Percentiles rank a stretch among this genome's conserved stretches.
Conservation (phyloP, 2,113 vertebrate species). For the Gymnogyps californianus region DNA sequence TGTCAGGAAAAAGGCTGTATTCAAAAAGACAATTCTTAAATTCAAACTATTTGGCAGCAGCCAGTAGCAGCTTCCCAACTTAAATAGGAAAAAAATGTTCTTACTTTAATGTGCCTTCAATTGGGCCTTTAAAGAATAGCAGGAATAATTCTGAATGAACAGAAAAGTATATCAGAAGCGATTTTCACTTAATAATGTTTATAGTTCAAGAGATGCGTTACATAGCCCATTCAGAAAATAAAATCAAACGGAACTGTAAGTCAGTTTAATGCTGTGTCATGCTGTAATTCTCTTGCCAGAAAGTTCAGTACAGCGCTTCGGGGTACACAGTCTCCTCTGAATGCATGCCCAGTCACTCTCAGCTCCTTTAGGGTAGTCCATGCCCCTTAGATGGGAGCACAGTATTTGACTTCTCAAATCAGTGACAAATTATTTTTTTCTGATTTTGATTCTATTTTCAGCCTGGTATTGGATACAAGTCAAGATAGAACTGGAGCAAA, state of each 20-base stretch:
- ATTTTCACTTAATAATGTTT: background rate
- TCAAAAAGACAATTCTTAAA: background rate
- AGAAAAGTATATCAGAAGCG: background rate
- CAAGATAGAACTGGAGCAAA: slow-evolving; percentile 47
- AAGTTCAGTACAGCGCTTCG: background rate
- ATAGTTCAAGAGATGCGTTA: background rate
- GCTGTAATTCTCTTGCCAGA: background rate
- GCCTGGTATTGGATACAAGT: slow-evolving; percentile 20
- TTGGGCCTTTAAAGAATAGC: background rate
- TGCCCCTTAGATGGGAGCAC: background rate
- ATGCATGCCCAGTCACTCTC: background rate
- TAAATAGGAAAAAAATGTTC: background rate
- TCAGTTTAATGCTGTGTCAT: background rate
- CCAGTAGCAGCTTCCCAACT: background rate
- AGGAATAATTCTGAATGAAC: background rate
- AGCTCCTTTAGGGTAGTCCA: background rate
- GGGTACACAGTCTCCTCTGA: background rate
- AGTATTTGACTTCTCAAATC: slow-evolving; percentile 27
- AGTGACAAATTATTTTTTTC: background rate
- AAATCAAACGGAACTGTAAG: background rate
- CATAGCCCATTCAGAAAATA: background rate
- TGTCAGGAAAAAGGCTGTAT: background rate
- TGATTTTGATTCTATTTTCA: slow-evolving; percentile 52
- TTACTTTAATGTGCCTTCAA: background rate
- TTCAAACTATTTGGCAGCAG: background rate